Conservation (phyloP, 2,888 invertebrate species). For the Microdon myrmicae region DNA sequence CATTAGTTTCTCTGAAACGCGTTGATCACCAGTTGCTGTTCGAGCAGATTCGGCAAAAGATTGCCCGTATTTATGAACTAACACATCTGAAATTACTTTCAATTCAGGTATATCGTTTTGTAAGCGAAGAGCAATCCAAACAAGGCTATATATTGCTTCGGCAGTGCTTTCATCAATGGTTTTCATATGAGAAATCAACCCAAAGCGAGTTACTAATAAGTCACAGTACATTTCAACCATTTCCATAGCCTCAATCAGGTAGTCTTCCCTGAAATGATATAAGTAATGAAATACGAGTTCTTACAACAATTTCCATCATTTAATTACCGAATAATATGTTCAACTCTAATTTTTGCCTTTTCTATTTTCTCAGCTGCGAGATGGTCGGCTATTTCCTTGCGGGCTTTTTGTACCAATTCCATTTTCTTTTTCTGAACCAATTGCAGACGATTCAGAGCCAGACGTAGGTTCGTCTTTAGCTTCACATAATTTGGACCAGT, state of each 20-base stretch:
- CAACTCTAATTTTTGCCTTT: constrained; percentile 95
- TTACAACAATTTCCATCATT: constrained; percentile 30
- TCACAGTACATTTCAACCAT: constrained; percentile 99
- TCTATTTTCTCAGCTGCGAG: constrained; percentile 85
- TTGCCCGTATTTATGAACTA: constrained; percentile 92
- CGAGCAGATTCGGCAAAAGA: constrained; percentile 91
- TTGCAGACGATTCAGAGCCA: constrained; percentile 93
- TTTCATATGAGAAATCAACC: constrained; percentile 96
- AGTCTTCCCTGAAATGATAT: constrained; percentile 81
- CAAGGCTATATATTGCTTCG: constrained; percentile 88
- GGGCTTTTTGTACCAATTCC: constrained; percentile 92
- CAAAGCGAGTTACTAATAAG: constrained; percentile 93
- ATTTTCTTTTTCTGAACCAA: constrained; percentile 97
- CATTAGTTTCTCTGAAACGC: constrained; percentile 89
- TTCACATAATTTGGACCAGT: constrained; percentile 94
- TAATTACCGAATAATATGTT: constrained; percentile 88
- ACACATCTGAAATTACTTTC: constrained; percentile 86
- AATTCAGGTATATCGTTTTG: constrained; percentile 84
- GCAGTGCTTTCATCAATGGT: constrained; percentile 94
- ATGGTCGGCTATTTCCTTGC: constrained; percentile 96
- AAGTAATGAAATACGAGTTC: neutral
- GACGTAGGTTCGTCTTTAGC: constrained; percentile 93
- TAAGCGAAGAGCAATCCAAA: constrained; percentile 96
- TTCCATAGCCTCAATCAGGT: constrained; percentile 99
- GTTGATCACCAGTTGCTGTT: constrained; percentile 87